Evolutionary conservation across 2,113 vertebrate genomes (phyloP), one percentile per base, ranked within the genome.

Genomic region (Motacilla alba): DNA sequence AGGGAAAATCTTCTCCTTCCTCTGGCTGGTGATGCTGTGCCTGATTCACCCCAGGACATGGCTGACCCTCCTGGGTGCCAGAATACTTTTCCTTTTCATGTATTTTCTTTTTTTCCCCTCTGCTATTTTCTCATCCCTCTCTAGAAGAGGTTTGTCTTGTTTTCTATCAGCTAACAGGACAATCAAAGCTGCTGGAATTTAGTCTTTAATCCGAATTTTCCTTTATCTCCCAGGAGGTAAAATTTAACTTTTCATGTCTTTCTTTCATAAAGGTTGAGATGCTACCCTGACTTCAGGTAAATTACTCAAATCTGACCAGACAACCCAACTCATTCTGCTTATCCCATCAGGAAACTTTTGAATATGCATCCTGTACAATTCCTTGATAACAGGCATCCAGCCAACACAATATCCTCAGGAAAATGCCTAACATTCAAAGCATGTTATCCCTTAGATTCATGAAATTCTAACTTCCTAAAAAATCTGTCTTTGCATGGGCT

Each of bases 261-360:
- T 26, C 30, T 79, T 89, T 72, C 13, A n/a, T 16, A 85, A 79
- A 77, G 17, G 10, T 47, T 93, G 47, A 80, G 56, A 83, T 44
- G 31, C 74, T 59, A 80, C 15, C 31, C 63, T 90, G 70, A 80
- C 43, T 80, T 11, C 31, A 89, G n/a, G 47, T 87, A 84, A 81
- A 91, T 84, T 1, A 84, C 47, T 87, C 69, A 93, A 66, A 88
- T 86, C 37, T 82, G 41, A 39, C 46, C 33, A 77, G 78, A 82
- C 21, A 87, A 19, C 16, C 33, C 16, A 89, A 68, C 1, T 66
- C 37, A 68, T 53, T 81, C 62, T 52, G 39, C 24, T 88, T 93
- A 92, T 86, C 31, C 83, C 35, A 78, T 90, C 88, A 95, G 90
- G 68, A 97, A 93, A 78, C 55, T 12, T 90, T 60, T 63, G 55